phyloP scores from a whole-genome alignment of 2,888 invertebrate species.

The Odontothrips loti region DNA sequence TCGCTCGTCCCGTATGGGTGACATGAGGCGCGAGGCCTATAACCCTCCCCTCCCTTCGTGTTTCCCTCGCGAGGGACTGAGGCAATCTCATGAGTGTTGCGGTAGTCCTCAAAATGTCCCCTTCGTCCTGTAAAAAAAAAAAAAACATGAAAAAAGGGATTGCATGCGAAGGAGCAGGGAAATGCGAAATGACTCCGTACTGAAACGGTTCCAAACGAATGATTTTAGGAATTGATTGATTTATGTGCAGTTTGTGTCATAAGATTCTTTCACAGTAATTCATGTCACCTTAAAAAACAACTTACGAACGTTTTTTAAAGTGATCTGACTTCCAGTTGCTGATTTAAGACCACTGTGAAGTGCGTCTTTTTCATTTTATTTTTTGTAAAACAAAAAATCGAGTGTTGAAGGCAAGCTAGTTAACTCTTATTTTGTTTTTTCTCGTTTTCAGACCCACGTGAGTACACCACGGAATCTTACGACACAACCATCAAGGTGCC shows the following conservation, averaged over 20 bases:
- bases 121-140: neutral
- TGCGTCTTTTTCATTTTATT: neutral
- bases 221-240: too few species aligned
- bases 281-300: neutral
- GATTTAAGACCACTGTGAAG: too few species aligned
- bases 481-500: neutral
- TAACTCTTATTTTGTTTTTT: slow-evolving; percentile 15
- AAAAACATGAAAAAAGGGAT: neutral
- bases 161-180: neutral
- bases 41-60: neutral
- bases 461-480: neutral
- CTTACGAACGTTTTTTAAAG: neutral
- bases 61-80: neutral
- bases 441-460: slow-evolving; percentile 24
- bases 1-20: neutral
- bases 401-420: neutral
- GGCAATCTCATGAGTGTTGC: neutral
- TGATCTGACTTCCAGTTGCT: neutral
- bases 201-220: too few species aligned
- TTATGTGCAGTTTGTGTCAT: too few species aligned
- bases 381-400: neutral
- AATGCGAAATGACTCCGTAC: neutral
- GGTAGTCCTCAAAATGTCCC: neutral
- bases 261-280: too few species aligned
- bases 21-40: neutral